Evolutionary conservation across 2,113 vertebrate species (phyloP), one percentile per base, ranked within the genome.

Genomic region (Charina bottae): DNA sequence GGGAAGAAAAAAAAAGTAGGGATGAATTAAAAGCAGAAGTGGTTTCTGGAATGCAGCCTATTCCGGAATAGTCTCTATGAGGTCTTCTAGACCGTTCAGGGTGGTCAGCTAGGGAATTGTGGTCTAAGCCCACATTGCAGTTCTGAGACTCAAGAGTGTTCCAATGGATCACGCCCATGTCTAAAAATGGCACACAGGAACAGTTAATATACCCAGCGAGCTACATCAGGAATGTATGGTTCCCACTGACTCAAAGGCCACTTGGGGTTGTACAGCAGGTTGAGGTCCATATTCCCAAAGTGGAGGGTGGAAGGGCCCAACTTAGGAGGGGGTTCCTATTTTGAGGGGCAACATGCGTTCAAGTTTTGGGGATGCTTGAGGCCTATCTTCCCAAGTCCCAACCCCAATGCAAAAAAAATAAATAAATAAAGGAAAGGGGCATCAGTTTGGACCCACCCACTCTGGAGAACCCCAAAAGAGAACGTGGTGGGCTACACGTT

Each of bases 41-140:
- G 68, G 56, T 84, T 83, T 92, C 72, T 89, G 91, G 91, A 89
- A 89, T 26, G 72, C 21, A 91, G 90, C 90, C 90, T 91, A 42
- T 54, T 87, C 54, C 9, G 37, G 56, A 53, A 88, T 2, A 84
- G 56, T 7, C 55, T 88, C 68, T 37, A n/a, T 21, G 56, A 83
- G 15, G 86, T 62, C 91, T 89, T 15, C 68, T 37, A 56, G 87
- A 49, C 72, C 88, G 10, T 46, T 54, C 72, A 54, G 83, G 42
- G 87, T 54, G 53, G 83, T n/a, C 60, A 72, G 24, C 26, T 19
- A 37, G 91, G 87, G 68, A 92, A 60, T 62, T 92, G 91, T 33
- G 91, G 91, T 83, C 54, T 91, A 9, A 33, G 26, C 53, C 85
- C 64, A 54, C 46, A 33, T 21, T 24, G n/a, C 58, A 15, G 72